A percentile compares a stretch with the other conserved stretches of the same genome.
phyloP scores from a whole-genome alignment of 2,797 vertebrate species.

The Mionectes olivaceus region DNA sequence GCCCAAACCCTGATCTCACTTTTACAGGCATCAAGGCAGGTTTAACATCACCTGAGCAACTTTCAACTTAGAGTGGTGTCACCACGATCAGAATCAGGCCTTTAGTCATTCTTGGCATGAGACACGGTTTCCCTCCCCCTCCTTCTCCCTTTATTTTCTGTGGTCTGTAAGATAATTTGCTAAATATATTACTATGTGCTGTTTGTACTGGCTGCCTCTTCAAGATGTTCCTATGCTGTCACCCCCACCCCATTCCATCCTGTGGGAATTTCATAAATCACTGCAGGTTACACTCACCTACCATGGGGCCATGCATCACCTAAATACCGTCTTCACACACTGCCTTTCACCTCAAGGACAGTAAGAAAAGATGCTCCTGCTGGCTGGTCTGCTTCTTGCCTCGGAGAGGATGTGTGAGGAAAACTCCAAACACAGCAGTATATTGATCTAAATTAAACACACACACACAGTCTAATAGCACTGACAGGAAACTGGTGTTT shows the following conservation, averaged over 20 bases:
- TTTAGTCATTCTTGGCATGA: not conserved
- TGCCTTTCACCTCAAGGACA: constrained; percentile 54
- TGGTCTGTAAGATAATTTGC: not conserved
- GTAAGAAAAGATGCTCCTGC: not conserved
- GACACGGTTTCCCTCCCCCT: not conserved
- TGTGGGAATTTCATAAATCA: constrained; percentile 44
- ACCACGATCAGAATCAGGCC: not conserved
- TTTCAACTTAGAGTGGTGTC: not conserved
- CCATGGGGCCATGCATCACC: constrained; percentile 14
- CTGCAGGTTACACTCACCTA: constrained; percentile 18
- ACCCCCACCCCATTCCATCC: not conserved
- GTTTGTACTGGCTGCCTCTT: constrained; percentile 40
- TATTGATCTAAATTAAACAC: constrained; percentile 73
- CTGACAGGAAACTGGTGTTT: constrained; percentile 68
- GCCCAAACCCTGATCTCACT: not conserved
- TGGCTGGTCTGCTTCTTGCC: not conserved
- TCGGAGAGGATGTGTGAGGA: not conserved
- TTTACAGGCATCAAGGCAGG: not conserved
- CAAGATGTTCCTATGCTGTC: constrained; percentile 7
- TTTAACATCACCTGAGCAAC: not conserved
- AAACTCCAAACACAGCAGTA: constrained; percentile 41
- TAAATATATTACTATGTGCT: constrained; percentile 46
- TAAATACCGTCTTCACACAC: constrained; percentile 30
- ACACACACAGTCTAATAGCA: constrained; percentile 56
- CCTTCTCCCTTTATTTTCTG: not conserved